phyloP scores from a whole-genome alignment of 2,113 vertebrate genomes.

The Sciurus niger region DNA sequence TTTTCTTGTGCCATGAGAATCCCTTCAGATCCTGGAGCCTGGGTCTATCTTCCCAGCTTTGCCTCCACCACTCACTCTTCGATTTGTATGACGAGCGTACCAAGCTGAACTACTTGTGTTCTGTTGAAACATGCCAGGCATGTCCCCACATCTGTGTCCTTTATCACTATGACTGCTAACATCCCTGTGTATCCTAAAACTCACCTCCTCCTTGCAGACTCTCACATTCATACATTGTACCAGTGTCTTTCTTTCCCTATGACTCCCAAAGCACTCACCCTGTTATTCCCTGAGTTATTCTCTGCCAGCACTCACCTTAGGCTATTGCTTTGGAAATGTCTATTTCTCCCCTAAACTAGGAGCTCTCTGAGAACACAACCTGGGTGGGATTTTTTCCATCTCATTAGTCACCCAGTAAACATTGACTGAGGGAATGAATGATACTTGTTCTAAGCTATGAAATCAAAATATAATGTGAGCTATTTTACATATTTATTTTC shows the following conservation, averaged over 20 bases:
- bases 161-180: not conserved
- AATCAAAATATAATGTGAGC: not conserved
- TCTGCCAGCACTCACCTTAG: not conserved
- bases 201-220: not conserved
- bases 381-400: not conserved
- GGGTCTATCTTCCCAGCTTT: constrained; percentile 1
- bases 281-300: not conserved
- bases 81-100: not conserved
- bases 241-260: not conserved
- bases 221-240: not conserved
- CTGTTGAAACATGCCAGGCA: constrained; percentile 27
- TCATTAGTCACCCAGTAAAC: not conserved
- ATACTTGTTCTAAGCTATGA: constrained; percentile 2
- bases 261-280: not conserved
- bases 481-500: not conserved
- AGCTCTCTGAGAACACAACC: not conserved
- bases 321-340: not conserved
- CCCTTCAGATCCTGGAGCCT: not conserved
- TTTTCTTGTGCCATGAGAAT: not conserved
- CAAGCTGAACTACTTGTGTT: not conserved
- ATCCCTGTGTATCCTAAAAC: not conserved
- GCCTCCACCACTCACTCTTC: not conserved
- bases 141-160: not conserved
- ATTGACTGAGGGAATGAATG: not conserved
- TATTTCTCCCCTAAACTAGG: not conserved